Conservation (phyloP, 2,888 invertebrate genomes). For the Chydorus sphaericus region DNA sequence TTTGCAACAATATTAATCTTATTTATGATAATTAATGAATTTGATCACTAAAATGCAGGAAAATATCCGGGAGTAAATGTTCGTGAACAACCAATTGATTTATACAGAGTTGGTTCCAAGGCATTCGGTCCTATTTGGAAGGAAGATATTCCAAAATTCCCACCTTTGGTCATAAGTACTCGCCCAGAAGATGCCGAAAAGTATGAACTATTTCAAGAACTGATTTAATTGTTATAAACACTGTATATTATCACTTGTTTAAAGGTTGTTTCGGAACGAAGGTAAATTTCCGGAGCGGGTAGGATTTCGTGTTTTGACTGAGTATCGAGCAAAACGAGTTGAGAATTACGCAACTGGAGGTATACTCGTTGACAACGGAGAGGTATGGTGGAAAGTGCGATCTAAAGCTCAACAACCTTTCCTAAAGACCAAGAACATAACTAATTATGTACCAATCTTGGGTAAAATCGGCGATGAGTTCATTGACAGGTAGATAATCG, state of each 20-base stretch:
- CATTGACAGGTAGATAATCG: conserved; percentile 42
- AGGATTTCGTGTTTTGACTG: conserved; percentile 13
- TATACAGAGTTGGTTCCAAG: neutral
- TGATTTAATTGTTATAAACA: neutral
- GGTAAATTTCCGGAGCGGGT: conserved; percentile 15
- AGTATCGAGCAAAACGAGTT: conserved; percentile 11
- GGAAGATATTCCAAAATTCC: neutral
- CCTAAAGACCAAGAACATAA: conserved; percentile 54
- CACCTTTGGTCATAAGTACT: neutral
- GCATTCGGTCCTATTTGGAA: conserved; percentile 11
- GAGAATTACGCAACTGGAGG: conserved; percentile 7
- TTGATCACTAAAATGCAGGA: too few relatives aligned
- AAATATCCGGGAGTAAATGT: too few relatives aligned
- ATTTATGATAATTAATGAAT: too few relatives aligned
- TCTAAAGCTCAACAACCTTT: conserved; percentile 63
- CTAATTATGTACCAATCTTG: conserved; percentile 51
- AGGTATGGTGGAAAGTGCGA: conserved; percentile 62
- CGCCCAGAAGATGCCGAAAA: conserved; percentile 15
- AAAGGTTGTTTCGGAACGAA: conserved; percentile 15
- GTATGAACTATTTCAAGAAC: neutral
- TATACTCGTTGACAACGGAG: conserved; percentile 44
- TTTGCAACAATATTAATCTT: too few relatives aligned
- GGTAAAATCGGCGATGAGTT: conserved; percentile 55
- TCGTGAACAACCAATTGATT: too few relatives aligned
- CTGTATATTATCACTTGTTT: neutral